These are phyloP conservation scores for Scolopax rusticola DNA, from an alignment of 2,797 vertebrate species.

Conservation along the genomic window DNA sequence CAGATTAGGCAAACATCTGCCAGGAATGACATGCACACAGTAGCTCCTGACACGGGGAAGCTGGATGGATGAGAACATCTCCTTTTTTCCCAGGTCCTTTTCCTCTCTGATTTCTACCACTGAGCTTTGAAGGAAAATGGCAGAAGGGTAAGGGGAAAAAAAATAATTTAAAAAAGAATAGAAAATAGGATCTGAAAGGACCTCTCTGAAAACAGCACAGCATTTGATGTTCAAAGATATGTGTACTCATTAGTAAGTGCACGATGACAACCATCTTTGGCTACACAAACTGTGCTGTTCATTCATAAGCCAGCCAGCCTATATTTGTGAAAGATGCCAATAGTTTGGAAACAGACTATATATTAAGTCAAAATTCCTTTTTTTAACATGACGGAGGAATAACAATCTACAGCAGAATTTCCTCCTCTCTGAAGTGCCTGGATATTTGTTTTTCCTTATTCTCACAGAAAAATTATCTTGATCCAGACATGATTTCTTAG, in stretches of 20 bases:
- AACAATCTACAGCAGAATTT: slow-evolving; percentile 28
- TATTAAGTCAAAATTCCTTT: slow-evolving; percentile 32
- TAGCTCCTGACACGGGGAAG: neutral
- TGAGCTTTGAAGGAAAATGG: slow-evolving; percentile 2
- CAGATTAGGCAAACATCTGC: slow-evolving; percentile 49
- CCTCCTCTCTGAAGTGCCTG: neutral
- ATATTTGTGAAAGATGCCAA: slow-evolving; percentile 49
- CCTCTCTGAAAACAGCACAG: slow-evolving; percentile 38
- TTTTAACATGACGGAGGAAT: neutral
- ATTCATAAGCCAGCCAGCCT: slow-evolving; percentile 34
- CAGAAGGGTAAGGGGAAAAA: neutral
- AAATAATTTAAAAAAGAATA: neutral
- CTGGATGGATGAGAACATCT: neutral
- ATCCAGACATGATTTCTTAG: slow-evolving; percentile 16
- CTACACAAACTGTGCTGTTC: slow-evolving; percentile 56
- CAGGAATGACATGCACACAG: slow-evolving; percentile 16
- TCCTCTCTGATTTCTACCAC: neutral
- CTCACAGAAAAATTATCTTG: neutral
- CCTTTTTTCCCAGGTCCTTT: neutral
- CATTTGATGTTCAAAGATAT: slow-evolving; percentile 52
- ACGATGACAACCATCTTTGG: slow-evolving; percentile 57
- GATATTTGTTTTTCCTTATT: slow-evolving; percentile 27
- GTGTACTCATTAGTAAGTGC: slow-evolving; percentile 57
- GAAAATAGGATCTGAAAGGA: slow-evolving; percentile 5
- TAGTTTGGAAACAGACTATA: slow-evolving; percentile 58